Evolutionary conservation across 2,113 vertebrate genomes (phyloP), one percentile per base, ranked within the genome.

Genomic region (Spilogale gracilis): DNA sequence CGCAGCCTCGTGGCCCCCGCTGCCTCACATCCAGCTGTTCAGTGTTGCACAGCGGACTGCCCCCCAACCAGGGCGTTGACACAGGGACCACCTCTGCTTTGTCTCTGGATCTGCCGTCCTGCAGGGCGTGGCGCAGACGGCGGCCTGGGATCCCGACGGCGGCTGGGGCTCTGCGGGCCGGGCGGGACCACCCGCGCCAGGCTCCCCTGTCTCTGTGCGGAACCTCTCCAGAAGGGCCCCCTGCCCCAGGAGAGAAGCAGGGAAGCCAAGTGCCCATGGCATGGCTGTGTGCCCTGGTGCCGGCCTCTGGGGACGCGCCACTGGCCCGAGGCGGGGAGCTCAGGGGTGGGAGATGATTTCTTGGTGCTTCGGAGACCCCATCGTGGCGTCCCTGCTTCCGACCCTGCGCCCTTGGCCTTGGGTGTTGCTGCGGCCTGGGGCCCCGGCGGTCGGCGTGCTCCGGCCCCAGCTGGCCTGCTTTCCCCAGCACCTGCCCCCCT

Each of bases 1-100:
- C 3, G 21, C 3, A 1, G 1, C 32, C 10, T 54, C 69, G 1
- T 2, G 25, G 45, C 23, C 32, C 71, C 25, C 5, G 6, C n/a
- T 17, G 45, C 27, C 25, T 17, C 69, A 14, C 45, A 3, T 43
- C 60, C 14, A 4, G 89, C 27, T 38, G 3, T 67, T 25, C 65
- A 43, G 30, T 14, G 48, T 48, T 13, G 60, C 9, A 6, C 6
- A 18, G 16, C 45, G 38, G 74, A 60, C 45, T 48, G 50, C 7
- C 76, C 61, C 61, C 52, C 69, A 81, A 54, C 48, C 76, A 56
- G 76, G 50, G 10, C 21, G 20, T 38, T 54, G 10, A 32, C 76
- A 43, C n/a, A 45, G 76, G 30, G 89, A 23, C 50, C 13, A 17
- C 11, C 0, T 23, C 60, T 7, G 71, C 25, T 56, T 89, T 89